phyloP scores from a whole-genome alignment of 2,113 vertebrate genomes.

The Ovibos moschatus region DNA sequence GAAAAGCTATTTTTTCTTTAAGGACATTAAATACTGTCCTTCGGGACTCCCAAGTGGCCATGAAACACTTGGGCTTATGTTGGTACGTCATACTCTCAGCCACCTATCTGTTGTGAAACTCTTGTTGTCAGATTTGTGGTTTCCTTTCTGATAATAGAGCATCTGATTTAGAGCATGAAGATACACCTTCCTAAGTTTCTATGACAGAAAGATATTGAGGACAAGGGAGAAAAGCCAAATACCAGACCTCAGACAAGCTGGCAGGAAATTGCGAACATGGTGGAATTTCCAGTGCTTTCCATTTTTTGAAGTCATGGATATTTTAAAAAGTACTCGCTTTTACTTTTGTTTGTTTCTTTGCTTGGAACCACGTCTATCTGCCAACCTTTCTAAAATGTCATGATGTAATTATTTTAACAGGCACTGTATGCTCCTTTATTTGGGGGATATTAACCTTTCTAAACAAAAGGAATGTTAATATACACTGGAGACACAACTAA shows the following conservation, averaged over 20 bases:
- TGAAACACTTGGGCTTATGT: not conserved
- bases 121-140: slow-evolving; percentile 41
- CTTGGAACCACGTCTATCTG: slow-evolving; percentile 79
- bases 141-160: slow-evolving; percentile 4
- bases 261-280: not conserved
- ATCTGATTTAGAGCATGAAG: not conserved
- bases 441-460: slow-evolving; percentile 89
- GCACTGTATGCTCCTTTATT: slow-evolving; percentile 87
- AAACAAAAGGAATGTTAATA: slow-evolving; percentile 88
- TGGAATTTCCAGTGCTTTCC: not conserved
- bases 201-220: not conserved
- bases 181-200: not conserved
- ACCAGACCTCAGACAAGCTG: not conserved
- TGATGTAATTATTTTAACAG: slow-evolving; percentile 91
- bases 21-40: not conserved
- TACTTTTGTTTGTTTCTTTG: slow-evolving; percentile 79
- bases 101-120: slow-evolving; percentile 18
- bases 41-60: not conserved
- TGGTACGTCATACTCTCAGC: not conserved
- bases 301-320: slow-evolving; percentile 49
- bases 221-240: slow-evolving; percentile 1
- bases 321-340: slow-evolving; percentile 60
- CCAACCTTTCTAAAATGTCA: slow-evolving; percentile 86
- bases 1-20: not conserved
- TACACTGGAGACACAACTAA: slow-evolving; percentile 83